phyloP scores from a whole-genome alignment of 2,888 invertebrate genomes.

The Chloroclystis v-ata region DNA sequence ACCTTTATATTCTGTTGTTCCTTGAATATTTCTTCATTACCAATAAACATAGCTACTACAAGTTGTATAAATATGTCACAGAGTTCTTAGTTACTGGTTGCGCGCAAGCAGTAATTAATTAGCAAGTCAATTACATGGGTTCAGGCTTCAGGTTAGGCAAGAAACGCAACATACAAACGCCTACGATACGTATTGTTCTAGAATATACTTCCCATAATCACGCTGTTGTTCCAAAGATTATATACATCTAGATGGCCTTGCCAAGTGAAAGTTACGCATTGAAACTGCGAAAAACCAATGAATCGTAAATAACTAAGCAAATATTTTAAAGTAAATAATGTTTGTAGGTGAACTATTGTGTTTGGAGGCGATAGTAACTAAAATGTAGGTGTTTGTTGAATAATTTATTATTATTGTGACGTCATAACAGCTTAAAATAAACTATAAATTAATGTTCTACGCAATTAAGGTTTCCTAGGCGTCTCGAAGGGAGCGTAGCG shows the following conservation, averaged over 20 bases:
- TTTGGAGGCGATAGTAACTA: too few species aligned
- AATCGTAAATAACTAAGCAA: constrained; percentile 11
- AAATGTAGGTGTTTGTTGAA: too few species aligned
- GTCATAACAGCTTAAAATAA: too few species aligned
- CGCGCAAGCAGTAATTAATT: constrained; percentile 39
- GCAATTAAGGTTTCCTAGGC: too few species aligned
- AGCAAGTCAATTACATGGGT: constrained; percentile 53
- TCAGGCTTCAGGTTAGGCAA: constrained; percentile 48
- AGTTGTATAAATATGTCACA: constrained; percentile 8
- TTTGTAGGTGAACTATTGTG: too few species aligned
- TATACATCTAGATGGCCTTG: constrained; percentile 14
- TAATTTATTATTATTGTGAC: too few species aligned
- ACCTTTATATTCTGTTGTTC: too few species aligned
- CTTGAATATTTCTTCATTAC: background rate
- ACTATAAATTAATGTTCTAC: too few species aligned
- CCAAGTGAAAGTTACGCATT: constrained; percentile 20
- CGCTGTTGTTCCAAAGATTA: constrained; percentile 10
- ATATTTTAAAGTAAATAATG: too few species aligned
- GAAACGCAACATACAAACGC: constrained; percentile 30
- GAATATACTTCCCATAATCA: constrained; percentile 27
- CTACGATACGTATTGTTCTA: constrained; percentile 34
- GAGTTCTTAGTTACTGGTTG: constrained; percentile 28
- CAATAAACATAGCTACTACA: background rate
- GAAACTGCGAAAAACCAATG: constrained; percentile 11
- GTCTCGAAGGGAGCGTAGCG: too few species aligned